Evolutionary conservation across 2,113 vertebrate species (phyloP), one percentile per base, ranked within the genome.

Genomic region (Gallinago undulata): DNA sequence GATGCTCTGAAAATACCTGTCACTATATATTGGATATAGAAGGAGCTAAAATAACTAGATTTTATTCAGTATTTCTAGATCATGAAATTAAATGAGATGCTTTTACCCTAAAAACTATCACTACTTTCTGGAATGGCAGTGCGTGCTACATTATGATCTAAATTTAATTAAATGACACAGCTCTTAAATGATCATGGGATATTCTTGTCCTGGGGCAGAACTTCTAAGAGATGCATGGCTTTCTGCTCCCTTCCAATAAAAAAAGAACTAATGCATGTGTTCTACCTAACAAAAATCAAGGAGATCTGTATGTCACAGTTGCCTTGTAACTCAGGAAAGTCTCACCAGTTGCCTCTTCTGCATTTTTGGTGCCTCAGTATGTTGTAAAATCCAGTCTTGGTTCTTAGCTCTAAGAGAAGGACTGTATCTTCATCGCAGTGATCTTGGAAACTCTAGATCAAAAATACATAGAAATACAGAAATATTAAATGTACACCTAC

Each of bases 1-100:
- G 57, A 25, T 79, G 62, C 28, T 90, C 76, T 79, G 67, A 90
- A 94, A 94, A 63, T 1, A 72, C 66, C 41, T 76, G 21, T 30
- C 57, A 55, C 70, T 88, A n/a, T 63, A 63, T 50, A 27, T 62
- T 39, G 37, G 57, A 56, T 66, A 27, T 30, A 72, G 60, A 85
- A 88, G 47, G 60, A 90, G 31, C 35, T 69, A 82, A 92, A 90
- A 81, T 78, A 88, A 76, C 92, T 67, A 21, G 7, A 78, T 85
- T 90, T 79, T 21, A 67, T 75, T 88, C 87, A 55, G 16, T 72
- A 50, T 75, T 92, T 92, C 37, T 75, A 37, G 50, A 50, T 75
- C 12, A 16, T 27, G 55, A 79, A 67, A 83, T 88, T 70, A 79
- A 82, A 90, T 59, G 41, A 75, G 60, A 5, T 72, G 41, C 37